Conservation (phyloP, 2,113 vertebrate species). For the Apeltes quadracus region DNA sequence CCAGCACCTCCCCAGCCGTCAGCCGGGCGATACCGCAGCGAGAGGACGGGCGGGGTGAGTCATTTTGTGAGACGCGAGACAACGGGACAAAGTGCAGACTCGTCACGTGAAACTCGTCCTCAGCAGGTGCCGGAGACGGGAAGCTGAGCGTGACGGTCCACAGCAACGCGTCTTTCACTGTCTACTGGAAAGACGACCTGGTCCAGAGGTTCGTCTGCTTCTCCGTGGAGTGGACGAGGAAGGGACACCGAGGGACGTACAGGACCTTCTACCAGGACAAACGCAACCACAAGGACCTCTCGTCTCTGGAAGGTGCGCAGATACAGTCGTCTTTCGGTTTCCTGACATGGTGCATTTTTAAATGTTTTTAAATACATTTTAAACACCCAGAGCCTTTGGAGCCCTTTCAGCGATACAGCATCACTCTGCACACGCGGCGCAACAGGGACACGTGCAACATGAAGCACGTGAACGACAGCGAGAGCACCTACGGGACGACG, state of each 20-base stretch:
- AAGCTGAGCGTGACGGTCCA: constrained; percentile 63
- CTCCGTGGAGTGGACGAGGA: constrained; percentile 71
- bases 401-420: constrained; percentile 74
- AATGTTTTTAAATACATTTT: too few species aligned
- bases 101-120: background rate
- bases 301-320: constrained; percentile 36
- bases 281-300: constrained; percentile 13
- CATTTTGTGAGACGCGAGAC: too few species aligned
- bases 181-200: constrained; percentile 61
- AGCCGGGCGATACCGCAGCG: constrained; percentile 21
- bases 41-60: background rate
- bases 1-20: constrained; percentile 61
- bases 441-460: constrained; percentile 74
- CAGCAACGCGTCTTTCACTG: constrained; percentile 44
- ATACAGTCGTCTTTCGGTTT: too few species aligned
- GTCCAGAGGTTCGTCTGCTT: constrained; percentile 65
- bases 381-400: constrained; percentile 68
- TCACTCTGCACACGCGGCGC: constrained; percentile 69
- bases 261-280: constrained; percentile 45
- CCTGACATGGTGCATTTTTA: background rate
- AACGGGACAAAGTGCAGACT: background rate
- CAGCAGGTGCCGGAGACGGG: constrained; percentile 32
- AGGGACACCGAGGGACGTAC: background rate
- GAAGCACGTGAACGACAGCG: constrained; percentile 71
- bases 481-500: constrained; percentile 74